A percentile compares a stretch with the other conserved stretches of the same genome.
phyloP scores from a whole-genome alignment of 1,140 invertebrate species.

The Anthonomus grandis region DNA sequence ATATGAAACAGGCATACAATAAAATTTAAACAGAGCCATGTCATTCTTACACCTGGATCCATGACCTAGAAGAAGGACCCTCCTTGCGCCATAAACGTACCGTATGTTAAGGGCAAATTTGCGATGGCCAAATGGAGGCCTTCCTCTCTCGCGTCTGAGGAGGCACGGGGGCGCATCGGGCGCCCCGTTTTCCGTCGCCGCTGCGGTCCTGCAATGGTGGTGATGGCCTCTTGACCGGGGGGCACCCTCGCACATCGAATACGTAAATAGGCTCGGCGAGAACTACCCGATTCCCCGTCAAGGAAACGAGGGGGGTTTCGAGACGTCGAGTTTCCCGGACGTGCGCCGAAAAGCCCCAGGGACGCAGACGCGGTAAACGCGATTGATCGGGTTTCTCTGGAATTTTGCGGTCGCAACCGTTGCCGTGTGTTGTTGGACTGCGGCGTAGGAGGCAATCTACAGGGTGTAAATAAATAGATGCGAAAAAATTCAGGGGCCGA shows the following conservation, averaged over 20 bases:
- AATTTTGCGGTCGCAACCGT: conserved; percentile 12
- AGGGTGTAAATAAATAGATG: no score
- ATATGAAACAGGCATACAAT: no score
- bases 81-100: conserved; percentile 6
- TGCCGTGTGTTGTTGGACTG: conserved; percentile 1
- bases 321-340: not conserved
- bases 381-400: conserved; percentile 9
- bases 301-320: not conserved
- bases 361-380: conserved; percentile 14
- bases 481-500: no score
- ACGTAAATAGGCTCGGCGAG: no score
- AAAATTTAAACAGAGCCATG: no score
- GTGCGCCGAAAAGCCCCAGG: conserved; percentile 2
- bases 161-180: conserved; percentile 27
- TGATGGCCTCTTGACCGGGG: conserved; percentile 10
- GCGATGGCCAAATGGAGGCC: conserved; percentile 18
- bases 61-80: not conserved
- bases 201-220: conserved; percentile 29
- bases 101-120: no score
- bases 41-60: no score
- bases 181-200: conserved; percentile 18
- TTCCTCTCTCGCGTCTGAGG: conserved; percentile 9
- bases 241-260: conserved; percentile 18
- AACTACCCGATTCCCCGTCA: not conserved
- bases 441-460: no score